Conservation (phyloP, 2,797 vertebrate species). For the Manis crassicaudata region DNA sequence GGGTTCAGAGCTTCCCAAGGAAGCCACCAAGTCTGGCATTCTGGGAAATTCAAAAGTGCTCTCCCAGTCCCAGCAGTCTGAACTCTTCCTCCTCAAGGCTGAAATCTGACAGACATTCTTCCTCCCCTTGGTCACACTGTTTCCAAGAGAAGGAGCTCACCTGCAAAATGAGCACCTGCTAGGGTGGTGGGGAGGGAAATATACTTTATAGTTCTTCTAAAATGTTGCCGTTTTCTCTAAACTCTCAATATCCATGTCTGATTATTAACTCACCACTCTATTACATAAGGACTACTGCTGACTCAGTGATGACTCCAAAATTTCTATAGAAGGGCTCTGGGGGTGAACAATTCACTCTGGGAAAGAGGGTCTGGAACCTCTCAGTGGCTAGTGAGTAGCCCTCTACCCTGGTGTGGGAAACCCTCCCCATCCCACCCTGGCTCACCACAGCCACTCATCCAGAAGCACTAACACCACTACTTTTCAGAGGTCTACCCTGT, state of each 20-base stretch:
- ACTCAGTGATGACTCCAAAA: background rate
- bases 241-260: background rate
- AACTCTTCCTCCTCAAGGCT: constrained; percentile 67
- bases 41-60: background rate
- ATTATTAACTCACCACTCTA: background rate
- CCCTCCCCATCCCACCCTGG: too few relatives aligned
- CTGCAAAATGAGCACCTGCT: constrained; percentile 12
- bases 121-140: constrained; percentile 45
- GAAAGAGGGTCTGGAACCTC: background rate
- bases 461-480: background rate
- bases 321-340: background rate
- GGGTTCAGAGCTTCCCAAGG: background rate
- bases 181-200: rapidly evolving
- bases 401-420: background rate
- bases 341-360: background rate
- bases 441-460: background rate
- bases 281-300: background rate
- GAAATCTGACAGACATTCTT: constrained; percentile 76
- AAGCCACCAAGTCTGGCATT: background rate
- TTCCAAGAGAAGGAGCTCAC: constrained; percentile 71
- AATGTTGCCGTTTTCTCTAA: background rate
- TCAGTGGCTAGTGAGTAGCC: background rate
- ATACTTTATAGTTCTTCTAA: background rate
- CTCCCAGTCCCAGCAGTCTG: background rate
- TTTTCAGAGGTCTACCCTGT: background rate